Evolutionary conservation across 2,888 invertebrate genomes (phyloP).

Genomic region (Norana najaformis): DNA sequence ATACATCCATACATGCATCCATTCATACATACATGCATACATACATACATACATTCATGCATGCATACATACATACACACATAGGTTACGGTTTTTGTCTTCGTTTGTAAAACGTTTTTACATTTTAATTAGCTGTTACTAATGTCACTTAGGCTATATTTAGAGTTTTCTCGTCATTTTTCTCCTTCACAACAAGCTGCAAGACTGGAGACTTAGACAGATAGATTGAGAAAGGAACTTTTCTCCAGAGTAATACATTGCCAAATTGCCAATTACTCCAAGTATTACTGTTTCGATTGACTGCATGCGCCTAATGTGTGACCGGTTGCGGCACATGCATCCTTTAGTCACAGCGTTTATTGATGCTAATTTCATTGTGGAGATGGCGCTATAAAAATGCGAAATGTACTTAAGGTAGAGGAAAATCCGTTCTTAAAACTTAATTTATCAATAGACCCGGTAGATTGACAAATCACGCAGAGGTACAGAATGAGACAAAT

Average conservation of each 20-base stretch:
- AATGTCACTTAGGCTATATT: not conserved
- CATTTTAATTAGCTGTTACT: too few species aligned
- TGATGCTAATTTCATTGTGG: not conserved
- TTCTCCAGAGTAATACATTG: not conserved
- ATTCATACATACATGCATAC: too few species aligned
- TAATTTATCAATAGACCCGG: not conserved
- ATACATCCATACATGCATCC: too few species aligned
- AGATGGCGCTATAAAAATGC: too few species aligned
- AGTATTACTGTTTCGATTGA: not conserved
- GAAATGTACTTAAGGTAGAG: not conserved
- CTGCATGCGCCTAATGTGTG: not conserved
- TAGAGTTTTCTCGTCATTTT: not conserved
- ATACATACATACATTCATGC: too few species aligned
- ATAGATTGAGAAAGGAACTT: not conserved
- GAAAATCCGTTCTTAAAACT: not conserved
- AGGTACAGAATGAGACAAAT: too few species aligned
- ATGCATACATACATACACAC: too few species aligned
- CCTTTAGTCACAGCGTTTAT: not conserved
- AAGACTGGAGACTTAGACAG: not conserved
- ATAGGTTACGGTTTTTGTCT: too few species aligned
- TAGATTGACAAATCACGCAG: not conserved
- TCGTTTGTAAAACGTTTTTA: too few species aligned
- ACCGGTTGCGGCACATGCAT: not conserved
- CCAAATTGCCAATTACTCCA: slow-evolving; percentile 5
- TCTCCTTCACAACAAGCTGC: not conserved